These are phyloP conservation scores for Phrynosoma platyrhinos DNA, from an alignment of 2,113 vertebrate genomes.

Conservation along the genomic window DNA sequence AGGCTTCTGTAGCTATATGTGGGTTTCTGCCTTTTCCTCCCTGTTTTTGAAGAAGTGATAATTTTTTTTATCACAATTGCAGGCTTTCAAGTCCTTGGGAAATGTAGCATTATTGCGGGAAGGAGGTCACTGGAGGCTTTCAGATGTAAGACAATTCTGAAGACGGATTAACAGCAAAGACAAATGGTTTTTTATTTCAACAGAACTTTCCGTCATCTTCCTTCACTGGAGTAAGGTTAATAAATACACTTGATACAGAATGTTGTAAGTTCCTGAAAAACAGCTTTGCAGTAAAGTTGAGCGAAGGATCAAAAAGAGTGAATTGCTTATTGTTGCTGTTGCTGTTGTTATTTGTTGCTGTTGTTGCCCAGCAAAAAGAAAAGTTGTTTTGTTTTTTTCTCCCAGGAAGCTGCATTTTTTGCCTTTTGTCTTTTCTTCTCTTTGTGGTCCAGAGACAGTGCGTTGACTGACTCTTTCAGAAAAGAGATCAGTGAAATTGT, in stretches of 20 bases:
- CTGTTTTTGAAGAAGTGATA: conserved; percentile 28
- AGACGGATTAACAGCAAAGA: conserved; percentile 82
- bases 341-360: not conserved
- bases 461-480: conserved; percentile 91
- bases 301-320: conserved; percentile 79
- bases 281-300: conserved; percentile 81
- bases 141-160: conserved; percentile 81
- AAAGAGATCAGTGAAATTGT: conserved; percentile 94
- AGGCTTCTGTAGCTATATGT: conserved; percentile 51
- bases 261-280: conserved; percentile 75
- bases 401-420: conserved; percentile 59
- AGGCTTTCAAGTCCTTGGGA: conserved; percentile 76
- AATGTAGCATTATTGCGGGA: conserved; percentile 60
- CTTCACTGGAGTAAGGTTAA: conserved; percentile 72
- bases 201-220: conserved; percentile 75
- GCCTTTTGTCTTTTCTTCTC: conserved; percentile 82
- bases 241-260: conserved; percentile 81
- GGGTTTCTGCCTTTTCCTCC: conserved; percentile 37
- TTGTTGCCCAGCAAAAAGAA: conserved; percentile 71
- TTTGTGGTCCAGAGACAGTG: conserved; percentile 83
- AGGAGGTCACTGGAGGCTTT: conserved; percentile 77
- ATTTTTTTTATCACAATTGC: conserved; percentile 63
- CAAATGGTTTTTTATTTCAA: conserved; percentile 86
- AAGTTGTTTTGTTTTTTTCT: conserved; percentile 59
- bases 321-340: conserved; percentile 68